These are phyloP conservation scores for Diaphora mendica DNA, from an alignment of 2,888 invertebrate genomes.

Conservation along the genomic window DNA sequence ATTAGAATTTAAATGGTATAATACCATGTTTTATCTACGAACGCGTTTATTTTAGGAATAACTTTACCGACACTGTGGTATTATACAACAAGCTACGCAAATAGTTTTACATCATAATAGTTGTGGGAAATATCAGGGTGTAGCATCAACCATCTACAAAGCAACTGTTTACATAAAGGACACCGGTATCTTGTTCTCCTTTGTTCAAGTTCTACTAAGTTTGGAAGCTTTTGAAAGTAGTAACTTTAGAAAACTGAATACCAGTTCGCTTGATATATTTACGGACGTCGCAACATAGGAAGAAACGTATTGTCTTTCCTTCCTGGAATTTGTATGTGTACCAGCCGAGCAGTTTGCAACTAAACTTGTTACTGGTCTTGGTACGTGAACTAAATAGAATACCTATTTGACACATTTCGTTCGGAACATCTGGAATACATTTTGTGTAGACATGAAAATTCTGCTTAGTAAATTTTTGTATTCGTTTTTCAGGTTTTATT, in stretches of 20 bases:
- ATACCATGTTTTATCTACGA: neutral
- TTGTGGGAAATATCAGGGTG: neutral
- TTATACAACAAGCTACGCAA: constrained; percentile 1
- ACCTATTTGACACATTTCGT: neutral
- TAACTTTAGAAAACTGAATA: constrained; percentile 1
- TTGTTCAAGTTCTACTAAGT: constrained; percentile 6
- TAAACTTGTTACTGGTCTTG: neutral
- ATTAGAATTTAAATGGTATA: neutral
- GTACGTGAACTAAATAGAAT: constrained; percentile 5
- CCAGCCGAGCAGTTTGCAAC: neutral
- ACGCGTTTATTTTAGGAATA: neutral
- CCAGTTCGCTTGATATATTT: neutral
- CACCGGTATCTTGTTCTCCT: neutral
- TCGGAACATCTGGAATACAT: neutral
- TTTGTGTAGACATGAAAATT: neutral
- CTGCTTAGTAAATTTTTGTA: neutral
- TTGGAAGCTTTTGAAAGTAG: constrained; percentile 1
- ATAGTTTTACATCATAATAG: constrained; percentile 6
- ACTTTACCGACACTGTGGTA: neutral
- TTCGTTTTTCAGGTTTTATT: neutral
- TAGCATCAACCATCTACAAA: neutral
- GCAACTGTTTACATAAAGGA: constrained; percentile 13
- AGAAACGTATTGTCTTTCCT: neutral
- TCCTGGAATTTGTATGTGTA: neutral
- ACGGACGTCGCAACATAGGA: neutral